phyloP scores from a whole-genome alignment of 1,140 invertebrate genomes.

The Drosophila parvula region DNA sequence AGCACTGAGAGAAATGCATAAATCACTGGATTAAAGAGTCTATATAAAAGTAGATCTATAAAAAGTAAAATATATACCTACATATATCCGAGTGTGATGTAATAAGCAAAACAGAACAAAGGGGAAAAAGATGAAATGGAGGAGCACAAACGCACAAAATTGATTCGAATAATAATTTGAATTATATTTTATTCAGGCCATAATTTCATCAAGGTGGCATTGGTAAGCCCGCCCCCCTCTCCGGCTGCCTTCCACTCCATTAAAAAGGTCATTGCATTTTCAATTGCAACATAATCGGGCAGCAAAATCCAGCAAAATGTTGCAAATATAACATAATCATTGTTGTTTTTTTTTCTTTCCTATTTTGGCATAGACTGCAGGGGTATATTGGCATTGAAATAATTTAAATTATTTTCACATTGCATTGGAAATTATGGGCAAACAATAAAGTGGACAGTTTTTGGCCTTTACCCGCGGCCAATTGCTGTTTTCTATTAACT shows the following conservation, averaged over 20 bases:
- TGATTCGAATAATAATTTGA: constrained; percentile 5
- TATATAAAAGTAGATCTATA: neutral
- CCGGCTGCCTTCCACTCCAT: neutral
- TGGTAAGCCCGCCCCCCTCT: neutral
- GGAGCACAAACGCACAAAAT: neutral
- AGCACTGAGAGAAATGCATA: constrained; percentile 8
- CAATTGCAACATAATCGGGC: constrained; percentile 40
- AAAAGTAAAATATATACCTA: neutral
- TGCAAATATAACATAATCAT: constrained; percentile 40
- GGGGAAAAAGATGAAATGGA: neutral
- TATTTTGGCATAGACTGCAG: neutral
- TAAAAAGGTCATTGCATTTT: constrained; percentile 31
- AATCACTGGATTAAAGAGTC: neutral
- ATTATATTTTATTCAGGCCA: constrained; percentile 13
- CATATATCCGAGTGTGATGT: neutral
- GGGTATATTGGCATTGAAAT: constrained; percentile 51
- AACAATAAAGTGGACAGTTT: constrained; percentile 50
- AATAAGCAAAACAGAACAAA: no score
- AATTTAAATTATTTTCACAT: constrained; percentile 50
- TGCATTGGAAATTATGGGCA: constrained; percentile 50
- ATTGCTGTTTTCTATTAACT: constrained; percentile 60
- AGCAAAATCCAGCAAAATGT: constrained; percentile 35
- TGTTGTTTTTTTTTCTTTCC: constrained; percentile 2
- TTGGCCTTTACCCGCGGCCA: constrained; percentile 12
- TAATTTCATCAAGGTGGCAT: constrained; percentile 30